Evolutionary conservation across 2,797 vertebrate species (phyloP).

Genomic region (Brachymystax lenok): DNA sequence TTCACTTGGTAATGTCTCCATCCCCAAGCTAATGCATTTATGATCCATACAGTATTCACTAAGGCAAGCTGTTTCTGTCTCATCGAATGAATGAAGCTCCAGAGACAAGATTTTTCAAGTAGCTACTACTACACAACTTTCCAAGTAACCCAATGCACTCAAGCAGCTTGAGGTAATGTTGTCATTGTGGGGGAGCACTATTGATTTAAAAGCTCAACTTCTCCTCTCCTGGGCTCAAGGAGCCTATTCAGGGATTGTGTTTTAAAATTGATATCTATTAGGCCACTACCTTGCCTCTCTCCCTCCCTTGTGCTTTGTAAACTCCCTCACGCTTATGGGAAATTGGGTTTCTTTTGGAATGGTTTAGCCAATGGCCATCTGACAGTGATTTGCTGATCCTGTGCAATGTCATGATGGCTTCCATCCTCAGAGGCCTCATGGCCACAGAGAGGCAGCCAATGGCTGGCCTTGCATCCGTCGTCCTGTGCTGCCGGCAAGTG

Average conservation of each 20-base stretch:
- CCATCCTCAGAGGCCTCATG: conserved; percentile 62
- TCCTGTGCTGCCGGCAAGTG: conserved; percentile 54
- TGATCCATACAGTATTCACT: conserved; percentile 49
- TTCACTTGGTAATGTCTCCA: conserved; percentile 35
- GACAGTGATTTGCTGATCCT: conserved; percentile 75
- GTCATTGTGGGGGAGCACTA: background rate
- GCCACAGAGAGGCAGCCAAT: conserved; percentile 54
- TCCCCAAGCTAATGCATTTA: conserved; percentile 55
- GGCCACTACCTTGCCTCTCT: conserved; percentile 26
- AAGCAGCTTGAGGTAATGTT: conserved; percentile 15
- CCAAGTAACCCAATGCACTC: conserved; percentile 32
- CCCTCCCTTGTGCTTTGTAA: conserved; percentile 50
- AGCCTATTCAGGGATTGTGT: conserved; percentile 21
- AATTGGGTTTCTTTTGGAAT: conserved; percentile 49
- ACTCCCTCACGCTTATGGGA: conserved; percentile 52
- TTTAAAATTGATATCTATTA: conserved; percentile 40
- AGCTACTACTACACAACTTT: conserved; percentile 24
- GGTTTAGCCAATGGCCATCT: conserved; percentile 63
- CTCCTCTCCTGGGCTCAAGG: background rate
- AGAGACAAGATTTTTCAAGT: conserved; percentile 39
- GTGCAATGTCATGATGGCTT: conserved; percentile 68
- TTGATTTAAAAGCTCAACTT: background rate
- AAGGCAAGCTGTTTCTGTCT: conserved; percentile 34
- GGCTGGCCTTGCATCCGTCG: conserved; percentile 43
- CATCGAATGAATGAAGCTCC: conserved; percentile 42